Base-by-base conservation (phyloP, 1,140 invertebrate genomes). In the Bombus confusus region DNA sequence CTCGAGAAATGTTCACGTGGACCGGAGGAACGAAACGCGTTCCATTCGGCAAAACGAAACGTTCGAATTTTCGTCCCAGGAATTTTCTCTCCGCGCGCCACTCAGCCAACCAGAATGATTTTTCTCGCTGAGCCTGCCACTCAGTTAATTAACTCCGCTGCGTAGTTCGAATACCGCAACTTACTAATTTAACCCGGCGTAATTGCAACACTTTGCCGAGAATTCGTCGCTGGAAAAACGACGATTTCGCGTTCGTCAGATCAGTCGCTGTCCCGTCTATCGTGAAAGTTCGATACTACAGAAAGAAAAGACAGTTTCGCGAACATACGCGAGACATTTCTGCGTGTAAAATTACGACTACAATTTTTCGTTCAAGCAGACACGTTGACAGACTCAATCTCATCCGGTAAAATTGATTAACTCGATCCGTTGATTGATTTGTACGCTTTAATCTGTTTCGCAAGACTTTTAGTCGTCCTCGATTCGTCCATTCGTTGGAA, bases 81-180 rank as follows among this genome's bases (percentile, higher is more conserved):
- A 28, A 3, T 5, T 39, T 39, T 10, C 10, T 13, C 22, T 39
- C 10, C 25, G 0, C 12, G 39, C n/a, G 41, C 3, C 25, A 13
- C 59, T 28, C 22, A 41, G 34, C 34, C 59, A 10, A 25, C n/a
- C 22, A 41, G 39, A 34, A 78, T 72, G 59, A 72, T 80, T 80
- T 80, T 80, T 43, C 69, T 80, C 81, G 64, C 74, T 22, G 25
- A n/a, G 68, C 28, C 62, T 43, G 62, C 57, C 66, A 80, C 52
- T 71, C 66, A 5, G 52, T 85, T 80, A 80, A 85, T 85, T 85
- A 85, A 80, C 68, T 77, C 39, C 15, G n/a, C 34, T 5, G 39
- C 75, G 39, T 71, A 69, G 6, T 57, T 79, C 82, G 68, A 84
- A 84, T 84, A 72, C 75, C 68, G 34, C 37, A 37, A 37, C 76